Conservation (phyloP, 2,888 invertebrate species). For the Synergus gifuensis region DNA sequence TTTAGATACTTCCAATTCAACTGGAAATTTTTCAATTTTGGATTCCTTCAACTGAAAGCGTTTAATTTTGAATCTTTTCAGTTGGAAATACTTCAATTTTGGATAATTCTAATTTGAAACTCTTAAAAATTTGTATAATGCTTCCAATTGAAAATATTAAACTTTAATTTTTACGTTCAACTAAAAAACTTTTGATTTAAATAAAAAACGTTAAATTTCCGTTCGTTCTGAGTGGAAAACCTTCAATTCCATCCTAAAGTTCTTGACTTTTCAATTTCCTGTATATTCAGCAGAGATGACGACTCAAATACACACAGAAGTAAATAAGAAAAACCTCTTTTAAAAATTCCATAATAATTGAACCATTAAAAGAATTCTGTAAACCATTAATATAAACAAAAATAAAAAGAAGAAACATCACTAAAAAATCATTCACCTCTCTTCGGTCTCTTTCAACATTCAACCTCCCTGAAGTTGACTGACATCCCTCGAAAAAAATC, state of each 20-base stretch:
- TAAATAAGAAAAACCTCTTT: background rate
- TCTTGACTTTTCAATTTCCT: background rate
- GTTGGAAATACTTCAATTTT: too few relatives aligned
- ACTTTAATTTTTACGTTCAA: too few relatives aligned
- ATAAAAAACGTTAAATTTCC: background rate
- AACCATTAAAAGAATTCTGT: conserved; percentile 7
- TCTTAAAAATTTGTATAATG: too few relatives aligned
- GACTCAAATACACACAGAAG: background rate
- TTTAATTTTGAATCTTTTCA: too few relatives aligned
- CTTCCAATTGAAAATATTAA: too few relatives aligned
- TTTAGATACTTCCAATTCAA: too few relatives aligned
- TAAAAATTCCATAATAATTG: background rate
- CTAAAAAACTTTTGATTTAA: too few relatives aligned
- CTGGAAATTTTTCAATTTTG: too few relatives aligned
- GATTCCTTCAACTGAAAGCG: too few relatives aligned
- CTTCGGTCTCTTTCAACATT: conserved; percentile 25
- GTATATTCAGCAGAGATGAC: background rate
- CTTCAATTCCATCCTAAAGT: too few relatives aligned
- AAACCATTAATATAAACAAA: background rate
- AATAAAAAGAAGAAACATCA: background rate
- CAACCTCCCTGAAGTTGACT: conserved; percentile 26
- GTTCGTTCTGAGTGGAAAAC: too few relatives aligned
- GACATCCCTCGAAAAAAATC: conserved; percentile 20
- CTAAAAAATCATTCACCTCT: background rate
- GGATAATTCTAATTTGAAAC: too few relatives aligned